phyloP scores from a whole-genome alignment of 1,140 invertebrate genomes.

The Trachymyrmex cornetzi region DNA sequence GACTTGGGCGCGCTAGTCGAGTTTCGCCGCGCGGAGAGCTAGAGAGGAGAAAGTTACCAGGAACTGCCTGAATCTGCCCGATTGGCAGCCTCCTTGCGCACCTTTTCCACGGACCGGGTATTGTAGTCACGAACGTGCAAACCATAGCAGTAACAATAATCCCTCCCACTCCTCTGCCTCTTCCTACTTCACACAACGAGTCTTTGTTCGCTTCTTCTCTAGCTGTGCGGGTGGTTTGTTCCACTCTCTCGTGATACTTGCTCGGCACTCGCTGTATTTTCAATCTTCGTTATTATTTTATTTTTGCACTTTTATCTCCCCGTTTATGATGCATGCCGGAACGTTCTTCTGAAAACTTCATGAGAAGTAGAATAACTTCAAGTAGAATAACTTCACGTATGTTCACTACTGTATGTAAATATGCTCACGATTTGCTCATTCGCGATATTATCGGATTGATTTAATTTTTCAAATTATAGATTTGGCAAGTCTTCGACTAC shows the following conservation, averaged over 20 bases:
- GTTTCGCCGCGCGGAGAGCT: conserved; percentile 74
- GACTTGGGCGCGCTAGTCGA: conserved; percentile 79
- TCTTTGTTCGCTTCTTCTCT: conserved; percentile 65
- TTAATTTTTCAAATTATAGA: neutral
- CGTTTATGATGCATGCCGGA: neutral
- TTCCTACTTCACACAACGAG: conserved; percentile 58
- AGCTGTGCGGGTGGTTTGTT: conserved; percentile 32
- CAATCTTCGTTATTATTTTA: conserved; percentile 58
- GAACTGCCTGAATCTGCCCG: conserved; percentile 80
- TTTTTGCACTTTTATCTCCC: conserved; percentile 8
- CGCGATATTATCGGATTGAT: neutral
- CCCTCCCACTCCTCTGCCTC: neutral
- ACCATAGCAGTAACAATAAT: conserved; percentile 72
- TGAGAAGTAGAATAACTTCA: neutral
- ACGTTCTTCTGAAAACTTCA: conserved; percentile 10
- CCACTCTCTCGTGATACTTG: conserved; percentile 49
- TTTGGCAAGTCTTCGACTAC: neutral
- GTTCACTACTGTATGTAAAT: neutral
- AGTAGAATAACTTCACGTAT: neutral
- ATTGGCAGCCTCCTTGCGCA: conserved; percentile 74
- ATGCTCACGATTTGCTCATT: neutral
- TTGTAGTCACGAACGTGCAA: conserved; percentile 79
- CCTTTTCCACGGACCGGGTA: conserved; percentile 74
- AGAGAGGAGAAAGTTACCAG: conserved; percentile 82
- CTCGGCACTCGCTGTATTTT: conserved; percentile 31